phyloP scores from a whole-genome alignment of 2,113 vertebrate genomes.

The Erythrocercus mccallii region DNA sequence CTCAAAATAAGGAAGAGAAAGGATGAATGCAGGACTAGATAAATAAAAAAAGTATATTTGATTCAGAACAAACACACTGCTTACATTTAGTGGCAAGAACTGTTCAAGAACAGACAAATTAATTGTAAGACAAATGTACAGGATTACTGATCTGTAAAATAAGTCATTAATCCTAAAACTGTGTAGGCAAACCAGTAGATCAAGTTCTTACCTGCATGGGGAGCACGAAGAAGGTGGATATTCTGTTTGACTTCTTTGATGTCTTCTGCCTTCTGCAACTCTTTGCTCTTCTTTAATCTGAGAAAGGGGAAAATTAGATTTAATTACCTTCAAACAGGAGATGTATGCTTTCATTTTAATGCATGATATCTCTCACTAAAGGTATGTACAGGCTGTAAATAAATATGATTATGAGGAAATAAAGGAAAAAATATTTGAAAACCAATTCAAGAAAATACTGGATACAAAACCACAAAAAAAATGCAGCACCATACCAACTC shows the following conservation, averaged over 20 bases:
- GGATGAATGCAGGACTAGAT: neutral
- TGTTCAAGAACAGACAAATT: neutral
- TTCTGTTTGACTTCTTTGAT: constrained; percentile 95
- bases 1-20: neutral
- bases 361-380: neutral
- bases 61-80: neutral
- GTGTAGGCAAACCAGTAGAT: neutral
- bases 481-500: neutral
- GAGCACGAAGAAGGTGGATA: constrained; percentile 93
- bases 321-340: neutral
- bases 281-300: constrained; percentile 93
- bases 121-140: neutral
- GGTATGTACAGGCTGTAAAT: neutral
- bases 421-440: neutral
- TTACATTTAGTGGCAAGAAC: neutral
- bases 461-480: neutral
- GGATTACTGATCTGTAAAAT: neutral
- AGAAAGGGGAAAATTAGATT: neutral
- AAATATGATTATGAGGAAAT: neutral
- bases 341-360: neutral
- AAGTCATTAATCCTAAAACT: neutral
- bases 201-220: constrained; percentile 83
- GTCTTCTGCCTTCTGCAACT: constrained; percentile 88
- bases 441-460: neutral
- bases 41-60: neutral